Evolutionary conservation across 2,888 invertebrate genomes (phyloP).

Genomic region (Cheilosia vernalis): DNA sequence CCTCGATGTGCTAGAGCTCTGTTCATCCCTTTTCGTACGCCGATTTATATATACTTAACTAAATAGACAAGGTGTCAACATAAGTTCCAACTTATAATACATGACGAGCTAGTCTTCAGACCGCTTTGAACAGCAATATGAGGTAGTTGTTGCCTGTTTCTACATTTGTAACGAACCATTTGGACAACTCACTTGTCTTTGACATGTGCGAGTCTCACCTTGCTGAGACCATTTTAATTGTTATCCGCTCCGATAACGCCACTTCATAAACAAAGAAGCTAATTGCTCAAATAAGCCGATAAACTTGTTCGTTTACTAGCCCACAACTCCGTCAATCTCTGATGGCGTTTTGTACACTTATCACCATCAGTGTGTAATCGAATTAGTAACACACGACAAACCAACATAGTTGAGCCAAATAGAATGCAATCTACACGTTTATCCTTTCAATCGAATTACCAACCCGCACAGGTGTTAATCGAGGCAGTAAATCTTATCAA

Average conservation of each 20-base stretch:
- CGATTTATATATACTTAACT: too few species aligned
- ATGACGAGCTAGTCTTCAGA: too few species aligned
- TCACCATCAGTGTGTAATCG: neutral
- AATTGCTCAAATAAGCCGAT: neutral
- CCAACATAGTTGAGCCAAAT: neutral
- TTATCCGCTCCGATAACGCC: neutral
- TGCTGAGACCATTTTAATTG: neutral
- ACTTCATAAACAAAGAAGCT: neutral
- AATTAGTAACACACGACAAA: neutral
- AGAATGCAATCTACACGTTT: slow-evolving; percentile 33
- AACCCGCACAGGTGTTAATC: slow-evolving; percentile 59
- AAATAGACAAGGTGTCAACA: too few species aligned
- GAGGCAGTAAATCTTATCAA: slow-evolving; percentile 37
- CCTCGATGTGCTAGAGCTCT: too few species aligned
- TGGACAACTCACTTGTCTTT: neutral
- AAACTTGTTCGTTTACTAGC: neutral
- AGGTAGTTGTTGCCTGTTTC: too few species aligned
- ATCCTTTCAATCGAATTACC: slow-evolving; percentile 37
- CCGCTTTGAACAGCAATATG: too few species aligned
- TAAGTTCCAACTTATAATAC: too few species aligned
- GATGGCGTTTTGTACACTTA: neutral
- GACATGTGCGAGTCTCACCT: neutral
- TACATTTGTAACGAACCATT: neutral
- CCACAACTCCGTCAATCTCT: neutral
- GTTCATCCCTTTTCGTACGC: too few species aligned